phyloP scores from a whole-genome alignment of 2,888 invertebrate genomes.

The Leucoma salicis region DNA sequence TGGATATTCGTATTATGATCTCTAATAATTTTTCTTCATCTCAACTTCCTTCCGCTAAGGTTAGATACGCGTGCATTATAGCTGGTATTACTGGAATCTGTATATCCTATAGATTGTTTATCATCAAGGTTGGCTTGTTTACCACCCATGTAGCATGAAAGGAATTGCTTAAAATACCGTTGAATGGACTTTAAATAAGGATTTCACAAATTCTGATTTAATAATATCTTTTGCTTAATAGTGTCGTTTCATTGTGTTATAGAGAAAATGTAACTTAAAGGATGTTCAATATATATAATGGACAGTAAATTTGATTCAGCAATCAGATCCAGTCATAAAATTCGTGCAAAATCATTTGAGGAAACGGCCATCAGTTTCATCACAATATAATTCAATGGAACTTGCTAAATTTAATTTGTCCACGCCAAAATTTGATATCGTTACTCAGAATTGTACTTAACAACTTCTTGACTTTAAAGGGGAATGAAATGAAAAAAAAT shows the following conservation, averaged over 20 bases:
- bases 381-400: constrained; percentile 50
- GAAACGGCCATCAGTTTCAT: constrained; percentile 35
- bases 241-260: constrained; percentile 8
- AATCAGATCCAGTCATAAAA: constrained; percentile 16
- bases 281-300: constrained; percentile 9
- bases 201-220: too few relatives aligned
- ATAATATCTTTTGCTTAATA: constrained; percentile 7
- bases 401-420: constrained; percentile 44
- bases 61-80: too few relatives aligned
- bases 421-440: constrained; percentile 21
- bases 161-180: too few relatives aligned
- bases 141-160: too few relatives aligned
- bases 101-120: too few relatives aligned
- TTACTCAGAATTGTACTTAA: constrained; percentile 28
- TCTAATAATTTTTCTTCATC: too few relatives aligned
- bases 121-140: too few relatives aligned
- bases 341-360: constrained; percentile 27
- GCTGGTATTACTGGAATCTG: too few relatives aligned
- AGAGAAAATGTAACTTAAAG: background rate
- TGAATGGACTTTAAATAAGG: too few relatives aligned
- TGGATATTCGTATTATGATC: too few relatives aligned
- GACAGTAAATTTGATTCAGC: constrained; percentile 9
- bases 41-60: too few relatives aligned
- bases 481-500: constrained; percentile 6
- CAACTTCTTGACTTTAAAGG: constrained; percentile 16